Evolutionary conservation across 2,888 invertebrate species (phyloP), one percentile per base, ranked within the genome.

Genomic region (Bembecia ichneumoniformis): DNA sequence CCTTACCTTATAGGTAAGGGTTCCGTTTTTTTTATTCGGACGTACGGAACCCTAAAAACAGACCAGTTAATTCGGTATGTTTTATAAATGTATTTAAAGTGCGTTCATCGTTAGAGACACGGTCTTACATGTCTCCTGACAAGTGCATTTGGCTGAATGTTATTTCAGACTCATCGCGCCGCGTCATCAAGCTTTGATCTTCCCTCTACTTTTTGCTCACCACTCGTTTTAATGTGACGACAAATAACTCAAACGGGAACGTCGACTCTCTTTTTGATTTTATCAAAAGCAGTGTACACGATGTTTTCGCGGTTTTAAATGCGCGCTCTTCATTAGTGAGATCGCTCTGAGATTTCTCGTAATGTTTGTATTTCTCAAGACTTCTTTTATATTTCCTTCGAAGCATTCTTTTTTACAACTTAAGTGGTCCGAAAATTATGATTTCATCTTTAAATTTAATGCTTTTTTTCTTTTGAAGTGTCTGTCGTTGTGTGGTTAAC

Each of bases 211-310:
- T 86, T 86, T 84, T 82, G 83, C 73, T 57, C 60, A 74, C 74
- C 74, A 74, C 78, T 82, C 68, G 77, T 78, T 81, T 40, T 84
- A 80, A 83, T 82, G 82, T 71, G 83, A 82, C 77, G 86, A 86
- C 86, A 84, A 83, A 86, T 83, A 84, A 82, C 77, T 82, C 79
- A 79, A 80, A 74, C 76, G 73, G 75, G 68, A 74, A 73, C 66
- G 74, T 68, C 60, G 60, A 61, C 10, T 67, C 62, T 75, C 72
- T 77, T 82, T 82, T 80, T 83, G 71, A 75, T 82, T 79, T 80
- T 77, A 77, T 80, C 77, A 70, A 68, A 66, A 66, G 63, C 64
- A 62, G 63, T 63, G 60, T 71, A 66, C 68, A 71, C 64, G 64
- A 67, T 74, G 69, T 74, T 78, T 71, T 68, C 66, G 64, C 66